phyloP scores from a whole-genome alignment of 1,140 invertebrate genomes.

The Antheraea mylitta region DNA sequence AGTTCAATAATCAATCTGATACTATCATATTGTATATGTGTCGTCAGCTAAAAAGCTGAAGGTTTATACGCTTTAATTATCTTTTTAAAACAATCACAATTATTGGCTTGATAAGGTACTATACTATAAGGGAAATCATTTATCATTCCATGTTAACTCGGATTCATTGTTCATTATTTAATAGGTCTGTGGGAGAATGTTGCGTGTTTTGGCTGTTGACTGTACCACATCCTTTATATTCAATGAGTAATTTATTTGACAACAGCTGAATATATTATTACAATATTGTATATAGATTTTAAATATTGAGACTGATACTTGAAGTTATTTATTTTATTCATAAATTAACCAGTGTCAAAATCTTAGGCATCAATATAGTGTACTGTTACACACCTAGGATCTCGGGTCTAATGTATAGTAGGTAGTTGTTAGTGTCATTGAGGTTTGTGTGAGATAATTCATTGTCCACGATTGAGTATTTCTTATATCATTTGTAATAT shows the following conservation, averaged over 20 bases:
- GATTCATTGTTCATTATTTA: conserved; percentile 20
- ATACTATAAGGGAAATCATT: conserved; percentile 37
- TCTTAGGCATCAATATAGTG: conserved; percentile 52
- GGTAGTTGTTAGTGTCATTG: conserved; percentile 29
- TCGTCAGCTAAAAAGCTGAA: conserved; percentile 36
- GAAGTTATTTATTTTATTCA: conserved; percentile 73
- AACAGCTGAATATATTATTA: conserved; percentile 57
- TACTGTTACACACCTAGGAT: conserved; percentile 38
- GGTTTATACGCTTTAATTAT: conserved; percentile 52
- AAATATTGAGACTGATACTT: conserved; percentile 74
- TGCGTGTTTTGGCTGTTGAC: conserved; percentile 31
- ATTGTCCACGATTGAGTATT: neutral
- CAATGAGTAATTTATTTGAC: conserved; percentile 31
- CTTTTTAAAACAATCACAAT: conserved; percentile 36
- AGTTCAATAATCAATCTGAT: neutral
- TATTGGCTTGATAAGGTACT: conserved; percentile 48
- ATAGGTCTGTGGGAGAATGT: conserved; percentile 17
- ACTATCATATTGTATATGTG: conserved; percentile 12
- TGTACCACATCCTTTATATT: conserved; percentile 9
- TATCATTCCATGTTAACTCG: conserved; percentile 52
- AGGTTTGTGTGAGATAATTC: conserved; percentile 10
- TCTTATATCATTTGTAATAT: neutral
- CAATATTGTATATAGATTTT: conserved; percentile 71
- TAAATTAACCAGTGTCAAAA: conserved; percentile 68
- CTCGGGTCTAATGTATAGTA: conserved; percentile 42